These are phyloP conservation scores for Taeniopygia guttata DNA, from an alignment of 2,797 vertebrate genomes.

Conservation along the genomic window DNA sequence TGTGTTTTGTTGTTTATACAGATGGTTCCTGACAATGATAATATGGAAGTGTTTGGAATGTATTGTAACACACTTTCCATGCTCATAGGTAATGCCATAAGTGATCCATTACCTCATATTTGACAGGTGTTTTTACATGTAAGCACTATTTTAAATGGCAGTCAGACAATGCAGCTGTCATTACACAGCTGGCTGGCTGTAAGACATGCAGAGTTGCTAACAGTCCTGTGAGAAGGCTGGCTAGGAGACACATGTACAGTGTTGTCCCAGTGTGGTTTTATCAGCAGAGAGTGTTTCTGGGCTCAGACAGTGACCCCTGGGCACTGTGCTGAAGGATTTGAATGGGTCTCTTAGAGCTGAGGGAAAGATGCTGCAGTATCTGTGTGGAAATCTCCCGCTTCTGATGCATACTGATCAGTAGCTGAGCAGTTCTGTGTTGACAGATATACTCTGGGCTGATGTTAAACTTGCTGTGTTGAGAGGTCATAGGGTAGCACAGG, in stretches of 20 bases:
- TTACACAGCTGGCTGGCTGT: neutral
- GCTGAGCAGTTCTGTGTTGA: neutral
- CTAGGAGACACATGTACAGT: neutral
- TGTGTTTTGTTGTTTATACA: neutral
- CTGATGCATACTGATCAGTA: neutral
- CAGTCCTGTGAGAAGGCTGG: neutral
- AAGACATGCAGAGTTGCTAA: neutral
- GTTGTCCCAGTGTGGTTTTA: neutral
- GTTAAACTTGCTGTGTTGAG: neutral
- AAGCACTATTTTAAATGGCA: neutral
- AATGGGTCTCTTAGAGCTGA: neutral
- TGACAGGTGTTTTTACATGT: neutral
- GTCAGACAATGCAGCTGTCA: neutral
- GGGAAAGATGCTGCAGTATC: neutral
- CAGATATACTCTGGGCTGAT: neutral
- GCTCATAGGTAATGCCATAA: neutral
- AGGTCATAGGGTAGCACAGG: neutral
- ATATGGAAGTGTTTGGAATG: neutral
- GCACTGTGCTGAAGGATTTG: neutral
- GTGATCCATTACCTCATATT: neutral
- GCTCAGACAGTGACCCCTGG: neutral
- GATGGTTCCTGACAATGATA: neutral
- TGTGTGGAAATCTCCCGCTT: neutral
- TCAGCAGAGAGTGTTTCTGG: neutral
- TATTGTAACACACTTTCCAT: neutral